Percentiles rank a stretch among this genome's conserved stretches.
These are phyloP conservation scores for Labrus mixtus DNA, from an alignment of 2,113 vertebrate species.

Conservation along the genomic window DNA sequence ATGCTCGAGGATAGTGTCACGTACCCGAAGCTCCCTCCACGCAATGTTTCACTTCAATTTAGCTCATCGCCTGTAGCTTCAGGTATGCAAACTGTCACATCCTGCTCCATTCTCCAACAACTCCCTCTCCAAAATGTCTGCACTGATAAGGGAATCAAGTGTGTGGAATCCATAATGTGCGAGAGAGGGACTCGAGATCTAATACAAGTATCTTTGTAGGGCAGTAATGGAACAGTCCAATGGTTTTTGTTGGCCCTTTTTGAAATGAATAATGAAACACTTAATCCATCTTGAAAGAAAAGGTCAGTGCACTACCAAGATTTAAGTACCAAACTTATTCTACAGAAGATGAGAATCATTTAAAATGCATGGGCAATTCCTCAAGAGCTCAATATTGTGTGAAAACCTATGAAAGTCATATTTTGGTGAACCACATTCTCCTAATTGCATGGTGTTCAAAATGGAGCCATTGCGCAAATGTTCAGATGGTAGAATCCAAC, in stretches of 20 bases:
- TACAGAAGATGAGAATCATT: constrained; percentile 12
- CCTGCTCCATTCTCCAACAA: constrained; percentile 42
- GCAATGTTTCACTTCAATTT: constrained; percentile 45
- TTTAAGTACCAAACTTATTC: constrained; percentile 11
- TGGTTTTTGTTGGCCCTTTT: neutral
- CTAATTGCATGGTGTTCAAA: too few relatives aligned
- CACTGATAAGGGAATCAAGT: constrained; percentile 46
- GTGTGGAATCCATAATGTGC: constrained; percentile 36
- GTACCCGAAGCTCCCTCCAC: constrained; percentile 14
- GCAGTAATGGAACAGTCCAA: neutral
- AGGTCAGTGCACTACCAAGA: constrained; percentile 9
- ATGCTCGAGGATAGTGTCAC: constrained; percentile 10
- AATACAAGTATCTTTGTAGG: neutral
- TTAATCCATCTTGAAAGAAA: constrained; percentile 27
- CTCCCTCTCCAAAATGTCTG: constrained; percentile 54
- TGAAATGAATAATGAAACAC: constrained; percentile 20
- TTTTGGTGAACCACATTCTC: neutral
- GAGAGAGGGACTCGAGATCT: neutral
- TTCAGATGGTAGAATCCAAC: constrained; percentile 10
- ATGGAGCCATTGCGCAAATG: neutral
- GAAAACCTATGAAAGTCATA: neutral
- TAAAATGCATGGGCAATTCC: neutral
- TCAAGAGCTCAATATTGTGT: neutral
- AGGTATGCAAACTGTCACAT: constrained; percentile 65
- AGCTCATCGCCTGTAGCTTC: constrained; percentile 40